phyloP scores from a whole-genome alignment of 64 coral and sea anemone genomes.

The Montipora cactus region DNA sequence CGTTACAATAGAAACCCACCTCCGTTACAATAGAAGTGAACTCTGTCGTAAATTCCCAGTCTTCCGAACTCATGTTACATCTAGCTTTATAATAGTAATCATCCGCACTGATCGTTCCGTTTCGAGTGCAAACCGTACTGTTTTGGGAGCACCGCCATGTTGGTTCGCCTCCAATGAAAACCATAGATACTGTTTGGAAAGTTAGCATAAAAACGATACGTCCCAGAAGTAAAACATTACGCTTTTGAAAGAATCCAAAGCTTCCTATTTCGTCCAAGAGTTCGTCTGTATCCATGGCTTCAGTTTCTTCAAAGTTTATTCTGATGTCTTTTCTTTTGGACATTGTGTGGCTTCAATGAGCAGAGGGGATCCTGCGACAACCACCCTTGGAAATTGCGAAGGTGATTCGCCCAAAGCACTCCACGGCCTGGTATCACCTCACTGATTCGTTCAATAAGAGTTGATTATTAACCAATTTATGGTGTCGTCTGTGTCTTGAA shows the following conservation, averaged over 20 bases:
- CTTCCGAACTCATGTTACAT: slow-evolving; percentile 79
- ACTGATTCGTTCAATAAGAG: no score
- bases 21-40: slow-evolving; percentile 90
- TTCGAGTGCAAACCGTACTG: slow-evolving; percentile 62
- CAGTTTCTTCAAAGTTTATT: background rate
- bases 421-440: no score
- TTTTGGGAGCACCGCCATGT: slow-evolving; percentile 72
- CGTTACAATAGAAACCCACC: no score
- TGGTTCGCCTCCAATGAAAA: slow-evolving; percentile 90
- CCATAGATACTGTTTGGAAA: slow-evolving; percentile 89
- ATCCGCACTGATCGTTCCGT: slow-evolving; percentile 53
- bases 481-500: no score
- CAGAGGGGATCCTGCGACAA: no score
- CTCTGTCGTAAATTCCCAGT: slow-evolving; percentile 85
- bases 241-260: slow-evolving; percentile 91
- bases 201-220: slow-evolving; percentile 85
- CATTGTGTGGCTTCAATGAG: no score
- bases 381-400: no score
- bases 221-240: slow-evolving; percentile 78
- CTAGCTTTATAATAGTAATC: slow-evolving; percentile 73
- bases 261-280: slow-evolving; percentile 80
- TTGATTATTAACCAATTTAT: no score
- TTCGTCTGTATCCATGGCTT: slow-evolving; percentile 74
- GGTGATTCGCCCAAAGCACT: no score
- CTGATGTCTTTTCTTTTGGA: no score